These are phyloP conservation scores for Meandrina meandrites DNA, from an alignment of 92 coral and sea anemone genomes.

Conservation along the genomic window DNA sequence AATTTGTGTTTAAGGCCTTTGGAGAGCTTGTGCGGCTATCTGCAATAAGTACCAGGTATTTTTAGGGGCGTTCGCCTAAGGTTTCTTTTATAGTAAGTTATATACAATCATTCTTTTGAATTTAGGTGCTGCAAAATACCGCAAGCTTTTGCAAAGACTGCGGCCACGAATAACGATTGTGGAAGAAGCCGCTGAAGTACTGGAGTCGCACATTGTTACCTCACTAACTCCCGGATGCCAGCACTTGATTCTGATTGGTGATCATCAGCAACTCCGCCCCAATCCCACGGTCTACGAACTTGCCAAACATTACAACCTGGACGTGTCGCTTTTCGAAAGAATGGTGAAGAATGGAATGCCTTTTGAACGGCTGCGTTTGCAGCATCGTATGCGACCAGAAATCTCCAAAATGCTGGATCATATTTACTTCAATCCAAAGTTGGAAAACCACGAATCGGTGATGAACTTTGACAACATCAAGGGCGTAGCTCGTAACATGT, in stretches of 20 bases:
- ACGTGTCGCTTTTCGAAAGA: conserved; percentile 89
- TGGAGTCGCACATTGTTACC: conserved; percentile 94
- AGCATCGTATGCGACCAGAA: conserved; percentile 98
- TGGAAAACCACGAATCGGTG: conserved; percentile 87
- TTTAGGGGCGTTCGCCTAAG: too few species aligned
- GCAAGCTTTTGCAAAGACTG: conserved; percentile 71
- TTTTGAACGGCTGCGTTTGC: conserved; percentile 67
- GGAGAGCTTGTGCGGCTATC: neutral
- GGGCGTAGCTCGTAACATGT: conserved; percentile 77
- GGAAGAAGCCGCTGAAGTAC: conserved; percentile 95
- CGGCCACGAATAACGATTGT: conserved; percentile 87
- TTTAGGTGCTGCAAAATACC: conserved; percentile 88
- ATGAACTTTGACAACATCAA: conserved; percentile 68
- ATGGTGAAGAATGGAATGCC: conserved; percentile 87
- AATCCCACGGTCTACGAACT: conserved; percentile 82
- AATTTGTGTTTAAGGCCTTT: neutral
- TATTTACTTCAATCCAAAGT: conserved; percentile 65
- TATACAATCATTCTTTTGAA: neutral
- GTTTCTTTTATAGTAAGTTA: neutral
- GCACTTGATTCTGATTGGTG: conserved; percentile 94
- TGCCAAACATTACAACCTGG: conserved; percentile 74
- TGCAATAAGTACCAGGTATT: too few species aligned
- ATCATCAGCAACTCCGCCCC: conserved; percentile 93
- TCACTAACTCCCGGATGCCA: conserved; percentile 85
- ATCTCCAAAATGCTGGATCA: conserved; percentile 83